Base-by-base conservation (phyloP, 64 coral and sea anemone genomes). In the Stichodactyla mertensii region DNA sequence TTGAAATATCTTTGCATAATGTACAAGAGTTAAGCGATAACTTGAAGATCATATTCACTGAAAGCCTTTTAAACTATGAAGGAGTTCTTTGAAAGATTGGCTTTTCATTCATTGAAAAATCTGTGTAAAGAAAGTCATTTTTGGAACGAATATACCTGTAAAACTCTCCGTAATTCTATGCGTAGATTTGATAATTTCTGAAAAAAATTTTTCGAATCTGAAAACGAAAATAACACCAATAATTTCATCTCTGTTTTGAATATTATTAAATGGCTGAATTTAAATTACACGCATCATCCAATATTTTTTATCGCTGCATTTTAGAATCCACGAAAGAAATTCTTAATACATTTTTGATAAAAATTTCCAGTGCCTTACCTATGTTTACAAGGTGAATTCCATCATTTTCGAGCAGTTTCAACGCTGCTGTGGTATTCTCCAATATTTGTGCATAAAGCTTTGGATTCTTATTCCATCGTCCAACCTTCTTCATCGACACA, bases 341-440 rank as follows among this genome's bases (percentile, higher is more conserved):
- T 45, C 36, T 45, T 45, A 45, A 45, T 45, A 45, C 36, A 45
- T 0, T 45, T 45, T 45, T 45, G 36, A 45, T 45, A 45, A 45
- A 45, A 45, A 2, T 45, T 45, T 45, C 0, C 24, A 5, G 24
- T 12, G 27, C 27, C 97, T 90, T 77, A 99, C 97, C 97, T 82
- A 99, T 99, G 70, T 99, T 99, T 10, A 99, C 97, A 19, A 99
- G 88, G n/a, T 99, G 91, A 66, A 99, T 99, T 1, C 93, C 93
- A 54, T 99, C 97, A 10, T 86, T 87, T 45, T 91, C 85, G 0
- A 99, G 45, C 18, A 99, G 82, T 22, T 90, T 90, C 54, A 99
- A 18, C 2, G 97, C 97, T n/a, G 85, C 82, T 28, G 88, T 94
- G 19, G 93, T 94, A 88, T 99, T 99, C 71, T 95, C 97, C 10